Evolutionary conservation across 1,140 invertebrate genomes (phyloP), one percentile per base, ranked within the genome.

Genomic region (Drosophila sturtevanti): DNA sequence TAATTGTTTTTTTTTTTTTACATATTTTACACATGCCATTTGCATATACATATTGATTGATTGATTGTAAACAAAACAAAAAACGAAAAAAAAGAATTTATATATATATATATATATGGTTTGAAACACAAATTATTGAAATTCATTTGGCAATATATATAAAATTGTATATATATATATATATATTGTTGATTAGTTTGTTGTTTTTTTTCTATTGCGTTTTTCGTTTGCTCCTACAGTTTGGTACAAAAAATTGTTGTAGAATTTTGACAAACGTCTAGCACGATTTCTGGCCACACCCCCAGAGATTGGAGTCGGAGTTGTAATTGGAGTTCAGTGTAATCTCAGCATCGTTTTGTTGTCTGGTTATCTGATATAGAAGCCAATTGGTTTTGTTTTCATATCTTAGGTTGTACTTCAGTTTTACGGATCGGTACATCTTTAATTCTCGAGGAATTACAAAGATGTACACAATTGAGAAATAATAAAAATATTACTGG

Each of bases 211-310:
- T 67, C 7, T 62, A 91, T 91, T 91, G 90, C 90, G 90, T 91
- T 91, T 91, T 91, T 91, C 90, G 90, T 91, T 91, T 91, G 90
- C 90, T 91, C 79, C 82, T 87, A 89, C 84, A 89, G 80, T 80
- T 89, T 81, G 89, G 68, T 82, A 89, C 81, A 89, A 84, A 89
- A 89, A 85, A 87, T 85, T 70, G 69, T 61, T 89, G 84, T 89
- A 89, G 84, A 89, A 89, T 89, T 89, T 89, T 60, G 84, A 89
- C 80, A 84, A 89, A 89, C 84, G 84, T 76, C 84, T 84, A 70
- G 55, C 44, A 34, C 73, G 70, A 66, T 84, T 77, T 77, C 77
- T 69, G 65, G 63, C 65, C 24, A 1, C 24, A n/a, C n/a, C n/a
- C n/a, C n/a, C n/a, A 24, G 12, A 14, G 5, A 9, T 54, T 31